Conservation (phyloP, 2,113 vertebrate species). For the Lethenteron reissneri region DNA sequence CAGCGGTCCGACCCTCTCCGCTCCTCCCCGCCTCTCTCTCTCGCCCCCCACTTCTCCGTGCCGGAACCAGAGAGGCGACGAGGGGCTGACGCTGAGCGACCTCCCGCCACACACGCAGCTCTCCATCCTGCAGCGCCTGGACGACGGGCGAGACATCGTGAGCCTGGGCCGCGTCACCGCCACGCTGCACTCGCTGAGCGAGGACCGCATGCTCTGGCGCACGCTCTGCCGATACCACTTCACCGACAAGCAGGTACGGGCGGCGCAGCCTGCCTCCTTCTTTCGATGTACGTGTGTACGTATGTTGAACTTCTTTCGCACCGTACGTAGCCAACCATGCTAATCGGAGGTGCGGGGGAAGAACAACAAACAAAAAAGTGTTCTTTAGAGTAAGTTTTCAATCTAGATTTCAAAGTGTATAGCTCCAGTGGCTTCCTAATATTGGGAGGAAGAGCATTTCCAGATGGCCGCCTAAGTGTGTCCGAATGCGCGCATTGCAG, state of each 20-base stretch:
- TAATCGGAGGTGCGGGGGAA: too few species aligned
- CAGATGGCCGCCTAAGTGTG: too few species aligned
- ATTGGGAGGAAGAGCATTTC: too few species aligned
- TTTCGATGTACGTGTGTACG: too few species aligned
- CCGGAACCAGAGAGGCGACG: conserved; percentile 4
- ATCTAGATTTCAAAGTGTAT: too few species aligned
- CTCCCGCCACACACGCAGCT: background rate
- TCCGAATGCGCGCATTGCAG: too few species aligned
- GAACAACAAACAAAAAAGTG: too few species aligned
- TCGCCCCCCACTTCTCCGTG: background rate
- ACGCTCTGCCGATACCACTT: conserved; percentile 4
- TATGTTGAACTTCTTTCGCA: too few species aligned
- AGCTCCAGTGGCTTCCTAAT: too few species aligned
- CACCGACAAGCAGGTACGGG: background rate
- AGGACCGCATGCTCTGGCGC: background rate
- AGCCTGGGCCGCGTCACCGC: background rate
- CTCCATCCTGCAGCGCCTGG: conserved; percentile 1
- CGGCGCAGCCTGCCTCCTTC: background rate
- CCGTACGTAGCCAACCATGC: too few species aligned
- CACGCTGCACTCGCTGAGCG: conserved; percentile 4
- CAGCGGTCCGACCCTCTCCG: background rate
- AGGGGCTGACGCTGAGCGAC: conserved; percentile 5
- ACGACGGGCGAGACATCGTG: conserved; percentile 3
- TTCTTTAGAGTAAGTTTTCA: too few species aligned
- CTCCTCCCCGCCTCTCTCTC: background rate